Evolutionary conservation across 2,113 vertebrate genomes (phyloP), one percentile per base, ranked within the genome.

Genomic region (Egretta garzetta): DNA sequence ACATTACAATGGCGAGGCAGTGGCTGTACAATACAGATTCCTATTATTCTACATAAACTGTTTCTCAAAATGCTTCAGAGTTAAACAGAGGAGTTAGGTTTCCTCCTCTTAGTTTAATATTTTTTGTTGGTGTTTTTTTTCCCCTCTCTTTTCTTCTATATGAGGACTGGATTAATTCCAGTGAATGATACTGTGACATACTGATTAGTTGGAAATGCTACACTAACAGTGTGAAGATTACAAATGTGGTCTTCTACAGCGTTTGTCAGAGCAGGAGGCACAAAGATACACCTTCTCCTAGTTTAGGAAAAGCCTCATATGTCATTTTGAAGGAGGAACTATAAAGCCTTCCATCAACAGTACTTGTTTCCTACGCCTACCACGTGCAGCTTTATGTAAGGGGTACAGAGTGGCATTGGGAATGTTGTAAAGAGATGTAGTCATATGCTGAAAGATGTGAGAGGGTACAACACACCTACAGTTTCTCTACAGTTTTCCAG

Each of bases 31-130:
- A 93, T 97, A 96, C 93, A 83, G 96, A 93, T 91, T 97, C 97
- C 93, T 97, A 96, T 98, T 97, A 95, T 95, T 96, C 95, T 96
- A 92, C 95, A 96, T 89, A 97, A 91, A 97, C 94, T 97, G 86
- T 96, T 96, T 92, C 96, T 96, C 91, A 95, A 88, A 95, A 90
- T 95, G 90, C 93, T 92, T 97, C 90, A 93, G 91, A 88, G 76
- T 96, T 96, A 97, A 97, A 97, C 96, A 86, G 96, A 90, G 74
- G 77, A 73, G 64, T 91, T 93, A 93, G 84, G 87, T 94, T 97
- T 95, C 96, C 77, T 93, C 80, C 77, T 93, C 95, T 96, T 96
- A 95, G 93, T 96, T 97, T 96, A 97, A 95, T 94, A 50, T 60
- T 93, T 97, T 91, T 92, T 94, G 80, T 63, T 97, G 77, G 58